Evolutionary conservation across 2,888 invertebrate genomes (phyloP), one percentile per base, ranked within the genome.

Genomic region (Noctua comes): DNA sequence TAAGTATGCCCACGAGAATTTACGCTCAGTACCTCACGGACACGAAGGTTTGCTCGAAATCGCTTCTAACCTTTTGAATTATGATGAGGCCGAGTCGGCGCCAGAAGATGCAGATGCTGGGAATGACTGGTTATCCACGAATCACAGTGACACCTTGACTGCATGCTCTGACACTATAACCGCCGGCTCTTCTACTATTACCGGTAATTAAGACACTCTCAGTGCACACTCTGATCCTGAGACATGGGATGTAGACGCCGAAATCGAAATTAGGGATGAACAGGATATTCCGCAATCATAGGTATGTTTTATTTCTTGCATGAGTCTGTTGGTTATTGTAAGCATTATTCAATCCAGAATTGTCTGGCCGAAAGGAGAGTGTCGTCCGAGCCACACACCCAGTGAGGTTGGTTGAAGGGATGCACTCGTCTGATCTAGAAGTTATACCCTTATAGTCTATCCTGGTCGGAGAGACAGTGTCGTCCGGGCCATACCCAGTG

Each of bases 1-100:
- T n/a, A n/a, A n/a, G n/a, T 85, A 86, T 46, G 64, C 86, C 0
- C 86, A 86, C n/a, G 86, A 86, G 51, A 86, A 83, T 48, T 72
- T 77, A 40, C 72, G 77, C 54, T 24, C 72, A 72, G 77, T 72
- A 68, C 72, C 77, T 57, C 40, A 70, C 68, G 87, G 88, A 16
- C 78, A 76, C 48, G 76, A 73, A 6, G 87, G 87, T 0, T 74
- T 88, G 66, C 21, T 80, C 1, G 84, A 87, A 68, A 51, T 76
- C 4, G 24, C 72, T 57, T 48, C 48, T 43, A 72, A 40, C 31
- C 64, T 68, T 16, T 48, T 77, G 54, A 71, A 77, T 68, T 48
- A 77, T 4, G 80, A 71, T 59, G 59, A 27, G 59, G 59, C 59
- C 59, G 27, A 59, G 59, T 27, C 59, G 59, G 59, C 59, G 59